Conservation (phyloP, 2,888 invertebrate genomes). For the Lacanobia oleracea region DNA sequence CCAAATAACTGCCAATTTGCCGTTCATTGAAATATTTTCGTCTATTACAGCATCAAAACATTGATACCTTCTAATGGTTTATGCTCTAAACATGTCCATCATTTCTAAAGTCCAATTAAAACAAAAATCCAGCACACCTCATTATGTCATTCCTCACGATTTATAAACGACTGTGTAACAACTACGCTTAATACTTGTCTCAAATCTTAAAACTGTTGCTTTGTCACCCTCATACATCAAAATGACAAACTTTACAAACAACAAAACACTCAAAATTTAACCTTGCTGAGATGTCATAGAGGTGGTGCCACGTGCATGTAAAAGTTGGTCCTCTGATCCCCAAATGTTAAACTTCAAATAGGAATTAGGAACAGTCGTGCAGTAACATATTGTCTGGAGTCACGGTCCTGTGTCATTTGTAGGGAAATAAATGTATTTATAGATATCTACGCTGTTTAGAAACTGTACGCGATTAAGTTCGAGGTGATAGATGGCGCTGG, state of each 20-base stretch:
- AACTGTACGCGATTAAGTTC: constrained; percentile 41
- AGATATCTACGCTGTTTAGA: constrained; percentile 32
- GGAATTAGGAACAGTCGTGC: constrained; percentile 80
- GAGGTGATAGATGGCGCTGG: constrained; percentile 40
- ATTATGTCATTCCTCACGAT: constrained; percentile 85
- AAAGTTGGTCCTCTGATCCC: constrained; percentile 61
- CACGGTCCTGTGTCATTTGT: constrained; percentile 69
- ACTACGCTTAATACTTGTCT: constrained; percentile 83
- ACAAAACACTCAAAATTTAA: constrained; percentile 37
- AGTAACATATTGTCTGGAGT: constrained; percentile 79
- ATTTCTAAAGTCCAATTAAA: constrained; percentile 76
- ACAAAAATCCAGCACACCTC: constrained; percentile 76
- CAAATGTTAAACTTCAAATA: constrained; percentile 83
- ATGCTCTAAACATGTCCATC: constrained; percentile 59
- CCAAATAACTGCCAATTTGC: constrained; percentile 23
- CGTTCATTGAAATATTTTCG: constrained; percentile 2
- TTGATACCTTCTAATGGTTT: constrained; percentile 56
- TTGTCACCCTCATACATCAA: constrained; percentile 77
- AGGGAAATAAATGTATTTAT: constrained; percentile 59
- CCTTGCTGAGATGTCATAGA: constrained; percentile 22
- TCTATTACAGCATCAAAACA: constrained; percentile 30
- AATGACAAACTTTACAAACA: constrained; percentile 45
- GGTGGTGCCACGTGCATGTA: constrained; percentile 12
- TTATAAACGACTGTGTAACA: constrained; percentile 76
- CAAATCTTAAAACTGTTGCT: constrained; percentile 80